Base-by-base conservation (phyloP, 1,140 invertebrate species). In the Sweltsa coloradensis region DNA sequence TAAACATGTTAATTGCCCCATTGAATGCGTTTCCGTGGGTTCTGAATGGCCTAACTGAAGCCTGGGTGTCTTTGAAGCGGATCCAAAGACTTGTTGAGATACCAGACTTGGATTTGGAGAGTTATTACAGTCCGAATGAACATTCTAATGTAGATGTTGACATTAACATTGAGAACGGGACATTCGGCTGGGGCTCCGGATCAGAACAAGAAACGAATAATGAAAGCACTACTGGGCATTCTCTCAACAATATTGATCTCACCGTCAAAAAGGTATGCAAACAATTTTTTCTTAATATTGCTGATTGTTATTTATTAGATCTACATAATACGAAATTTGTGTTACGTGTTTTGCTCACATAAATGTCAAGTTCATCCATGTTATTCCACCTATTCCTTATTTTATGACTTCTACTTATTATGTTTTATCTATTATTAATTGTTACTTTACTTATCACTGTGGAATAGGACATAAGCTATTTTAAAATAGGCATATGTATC, bases 21-120 rank as follows among this genome's bases (percentile, higher is more conserved):
- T 67, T 99, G 34, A 99, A 99, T 71, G 86, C 91, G 1, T 95
- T 98, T 66, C 96, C 96, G 2, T 99, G 95, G 95, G 94, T 98
- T 3, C 65, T 99, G 1, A 98, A 97, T 70, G 95, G 94, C 0
- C 66, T 98, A 1, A 85, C 94, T 14, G 93, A 97, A 69, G 87
- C 92, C 0, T 93, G 83, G 83, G 84, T 93, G 0, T 93, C 89
- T 0, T 59, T 92, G 3, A 85, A 84, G 61, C 71, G 90, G 57
- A 77, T 95, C 47, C 80, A 89, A 58, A 75, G 75, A 57, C 67
- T 92, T 5, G 57, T 89, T 34, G 66, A 81, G 61, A 81, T 86
- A 21, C 68, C 74, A 52, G 79, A 86, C 55, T 66, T 82, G 54
- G 72, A 81, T 53, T 56, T 70, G 5, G 62, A 63, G 49, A 49